phyloP scores from a whole-genome alignment of 2,113 vertebrate species.

The Opisthocomus hoazin region DNA sequence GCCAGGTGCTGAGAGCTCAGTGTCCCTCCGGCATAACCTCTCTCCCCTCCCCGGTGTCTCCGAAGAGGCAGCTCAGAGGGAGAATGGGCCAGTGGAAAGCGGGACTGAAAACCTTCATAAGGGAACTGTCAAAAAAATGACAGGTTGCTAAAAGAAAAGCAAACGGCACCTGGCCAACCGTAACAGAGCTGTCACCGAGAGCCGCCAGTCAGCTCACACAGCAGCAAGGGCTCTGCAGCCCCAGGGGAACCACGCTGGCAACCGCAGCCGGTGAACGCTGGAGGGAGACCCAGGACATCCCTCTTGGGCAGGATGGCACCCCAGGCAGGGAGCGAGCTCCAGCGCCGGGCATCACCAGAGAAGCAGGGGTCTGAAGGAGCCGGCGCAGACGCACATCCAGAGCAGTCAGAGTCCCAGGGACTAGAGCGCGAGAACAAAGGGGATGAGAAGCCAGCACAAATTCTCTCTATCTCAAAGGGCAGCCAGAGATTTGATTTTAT shows the following conservation, averaged over 20 bases:
- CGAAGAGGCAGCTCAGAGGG: neutral
- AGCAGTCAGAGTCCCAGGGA: neutral
- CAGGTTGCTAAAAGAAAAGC: neutral
- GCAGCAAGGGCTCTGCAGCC: neutral
- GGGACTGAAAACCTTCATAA: neutral
- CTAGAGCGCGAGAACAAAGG: neutral
- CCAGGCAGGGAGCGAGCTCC: neutral
- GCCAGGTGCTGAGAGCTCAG: rapidly evolving
- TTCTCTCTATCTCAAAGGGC: neutral
- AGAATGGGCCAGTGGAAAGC: neutral
- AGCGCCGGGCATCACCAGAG: neutral
- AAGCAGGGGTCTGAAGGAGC: neutral
- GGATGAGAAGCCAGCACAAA: neutral
- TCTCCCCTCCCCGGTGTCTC: neutral
- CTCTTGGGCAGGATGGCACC: neutral
- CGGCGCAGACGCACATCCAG: neutral
- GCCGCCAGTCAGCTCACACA: neutral
- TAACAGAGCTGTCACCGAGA: conserved; percentile 20
- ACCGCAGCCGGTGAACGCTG: rapidly evolving
- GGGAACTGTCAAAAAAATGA: neutral
- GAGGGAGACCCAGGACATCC: neutral
- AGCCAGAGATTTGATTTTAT: neutral
- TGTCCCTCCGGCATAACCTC: neutral
- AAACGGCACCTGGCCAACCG: neutral
- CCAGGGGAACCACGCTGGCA: neutral